Percentiles rank a stretch among this genome's conserved stretches.
These are phyloP conservation scores for Gryllus longicercus DNA, from an alignment of 2,888 invertebrate genomes.

Conservation along the genomic window DNA sequence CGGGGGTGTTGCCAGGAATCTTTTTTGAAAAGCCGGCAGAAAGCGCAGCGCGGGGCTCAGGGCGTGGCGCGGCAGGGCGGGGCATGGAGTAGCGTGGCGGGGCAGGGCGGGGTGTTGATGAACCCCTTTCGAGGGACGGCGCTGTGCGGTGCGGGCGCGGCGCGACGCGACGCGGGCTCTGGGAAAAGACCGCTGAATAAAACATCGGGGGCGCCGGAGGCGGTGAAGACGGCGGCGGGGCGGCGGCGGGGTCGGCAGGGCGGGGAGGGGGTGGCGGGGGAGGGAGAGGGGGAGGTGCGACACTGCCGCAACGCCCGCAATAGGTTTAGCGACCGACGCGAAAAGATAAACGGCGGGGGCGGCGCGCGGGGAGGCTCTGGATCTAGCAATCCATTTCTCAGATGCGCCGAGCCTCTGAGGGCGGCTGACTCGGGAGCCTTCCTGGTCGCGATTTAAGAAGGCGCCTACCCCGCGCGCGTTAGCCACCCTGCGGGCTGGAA, in stretches of 20 bases:
- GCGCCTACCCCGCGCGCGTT: no score
- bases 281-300: neutral
- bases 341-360: neutral
- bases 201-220: neutral
- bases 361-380: neutral
- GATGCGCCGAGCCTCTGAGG: neutral
- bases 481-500: no score
- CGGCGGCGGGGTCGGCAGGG: neutral
- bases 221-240: neutral
- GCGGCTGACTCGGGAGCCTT: no score
- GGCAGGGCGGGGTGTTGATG: neutral
- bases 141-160: no score
- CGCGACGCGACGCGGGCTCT: neutral
- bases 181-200: constrained; percentile 4
- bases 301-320: neutral
- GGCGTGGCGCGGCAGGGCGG: neutral
- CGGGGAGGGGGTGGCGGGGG: neutral
- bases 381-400: constrained; percentile 8
- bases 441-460: no score
- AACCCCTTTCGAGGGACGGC: neutral
- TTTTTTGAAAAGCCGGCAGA: neutral
- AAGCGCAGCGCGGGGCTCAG: neutral
- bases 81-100: neutral
- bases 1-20: neutral
- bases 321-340: neutral